Conservation (phyloP, 2,113 vertebrate species). For the Rostratula benghalensis region DNA sequence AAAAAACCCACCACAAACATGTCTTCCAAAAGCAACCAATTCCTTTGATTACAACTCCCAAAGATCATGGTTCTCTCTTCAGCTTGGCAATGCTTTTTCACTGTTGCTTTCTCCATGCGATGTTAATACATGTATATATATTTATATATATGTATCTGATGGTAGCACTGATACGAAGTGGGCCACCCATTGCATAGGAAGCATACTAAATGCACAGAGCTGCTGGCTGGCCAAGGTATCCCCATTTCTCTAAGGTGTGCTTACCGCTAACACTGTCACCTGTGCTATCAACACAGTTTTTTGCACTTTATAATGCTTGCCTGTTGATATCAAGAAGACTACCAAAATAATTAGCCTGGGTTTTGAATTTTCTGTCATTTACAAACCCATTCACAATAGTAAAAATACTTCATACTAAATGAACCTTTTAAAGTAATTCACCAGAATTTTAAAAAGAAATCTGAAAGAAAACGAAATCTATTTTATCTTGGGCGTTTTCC, state of each 20-base stretch:
- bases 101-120: background rate
- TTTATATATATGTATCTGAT: background rate
- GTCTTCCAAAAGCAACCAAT: background rate
- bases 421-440: background rate
- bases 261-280: background rate
- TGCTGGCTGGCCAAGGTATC: background rate
- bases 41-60: background rate
- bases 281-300: background rate
- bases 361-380: background rate
- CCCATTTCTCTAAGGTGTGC: background rate
- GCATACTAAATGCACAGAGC: background rate
- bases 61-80: background rate
- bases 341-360: background rate
- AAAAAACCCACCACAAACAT: background rate
- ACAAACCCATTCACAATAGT: background rate
- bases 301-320: background rate
- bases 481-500: background rate
- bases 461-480: background rate
- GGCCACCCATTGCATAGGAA: background rate
- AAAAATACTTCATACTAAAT: background rate
- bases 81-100: background rate
- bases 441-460: background rate
- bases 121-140: background rate
- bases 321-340: background rate
- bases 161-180: background rate